Evolutionary conservation across 2,113 vertebrate species (phyloP), one percentile per base, ranked within the genome.

Genomic region (Sorex araneus): DNA sequence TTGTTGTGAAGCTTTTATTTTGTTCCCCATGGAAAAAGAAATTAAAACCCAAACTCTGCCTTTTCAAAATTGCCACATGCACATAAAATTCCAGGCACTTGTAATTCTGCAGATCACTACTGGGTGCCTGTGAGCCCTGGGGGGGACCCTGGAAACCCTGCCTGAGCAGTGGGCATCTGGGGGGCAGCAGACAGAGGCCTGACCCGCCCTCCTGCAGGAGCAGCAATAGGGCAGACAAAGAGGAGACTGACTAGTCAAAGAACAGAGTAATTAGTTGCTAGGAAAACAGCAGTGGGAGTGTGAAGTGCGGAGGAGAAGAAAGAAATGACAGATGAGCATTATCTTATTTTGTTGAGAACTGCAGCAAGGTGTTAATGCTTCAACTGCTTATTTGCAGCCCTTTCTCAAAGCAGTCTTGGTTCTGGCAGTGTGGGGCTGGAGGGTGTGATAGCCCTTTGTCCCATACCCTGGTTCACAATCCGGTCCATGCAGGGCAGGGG

Each of bases 241-340:
- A 66, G 40, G 77, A 75, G 75, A 91, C 78, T 66, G 92, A 90
- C 76, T 84, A 30, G 79, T 95, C 90, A 93, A 27, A 89, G 92
- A 93, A 64, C 70, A 77, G 78, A 88, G 88, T 77, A 66, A 87
- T 95, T 75, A 95, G 90, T 64, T 81, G 76, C 76, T 54, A 87
- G 89, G 90, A 89, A 95, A 95, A 93, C 47, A 94, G 80, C 80
- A 80, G 93, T 91, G 77, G 94, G 94, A 78, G 89, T 94, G 88
- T 78, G 60, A 90, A 89, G 83, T 63, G 73, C 0, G 15, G 83
- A 90, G 92, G 71, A 94, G 47, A 90, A 28, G 34, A 87, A 90
- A 28, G 34, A 87, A 81, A 80, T 25, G 81, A 92, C 60, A 96
- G 71, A 81, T 78, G 83, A 78, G 76, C 71, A 87, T 91, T 87